Percentiles rank a stretch among this genome's conserved stretches.
phyloP scores from a whole-genome alignment of 2,888 invertebrate species.

The Limnephilus lunatus region DNA sequence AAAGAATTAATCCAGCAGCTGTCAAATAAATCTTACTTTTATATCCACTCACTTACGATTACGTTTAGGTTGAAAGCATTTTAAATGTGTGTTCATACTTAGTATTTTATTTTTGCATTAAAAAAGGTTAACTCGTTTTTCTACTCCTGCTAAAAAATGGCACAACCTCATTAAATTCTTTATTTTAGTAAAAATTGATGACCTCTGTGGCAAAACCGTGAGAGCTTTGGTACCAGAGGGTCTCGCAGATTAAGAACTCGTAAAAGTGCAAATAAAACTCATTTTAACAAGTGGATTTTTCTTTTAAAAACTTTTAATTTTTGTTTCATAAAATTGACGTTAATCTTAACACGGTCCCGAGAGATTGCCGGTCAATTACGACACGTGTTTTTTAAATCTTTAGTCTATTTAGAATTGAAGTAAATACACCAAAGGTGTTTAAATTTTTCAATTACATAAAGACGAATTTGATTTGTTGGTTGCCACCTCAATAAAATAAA shows the following conservation, averaged over 20 bases:
- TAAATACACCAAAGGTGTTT: too few species aligned
- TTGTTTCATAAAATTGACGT: neutral
- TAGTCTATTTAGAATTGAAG: too few species aligned
- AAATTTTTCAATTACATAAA: too few species aligned
- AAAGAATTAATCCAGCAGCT: conserved; percentile 2
- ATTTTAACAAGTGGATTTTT: neutral
- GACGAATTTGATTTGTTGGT: too few species aligned
- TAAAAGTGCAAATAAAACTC: neutral
- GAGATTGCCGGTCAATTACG: neutral
- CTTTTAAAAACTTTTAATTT: neutral
- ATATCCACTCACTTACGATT: neutral
- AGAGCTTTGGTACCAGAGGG: neutral
- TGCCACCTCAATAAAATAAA: neutral
- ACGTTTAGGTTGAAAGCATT: neutral
- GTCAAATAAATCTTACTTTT: conserved; percentile 2
- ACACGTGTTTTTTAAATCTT: neutral
- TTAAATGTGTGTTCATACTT: neutral
- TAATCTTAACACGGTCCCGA: neutral
- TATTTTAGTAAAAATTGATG: neutral
- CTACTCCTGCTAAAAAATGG: neutral
- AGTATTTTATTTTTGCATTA: neutral
- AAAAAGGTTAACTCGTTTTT: neutral
- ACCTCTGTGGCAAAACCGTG: neutral
- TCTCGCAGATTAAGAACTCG: neutral
- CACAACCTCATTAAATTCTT: neutral